A percentile compares a stretch with the other conserved stretches of the same genome.
phyloP scores from a whole-genome alignment of 2,797 vertebrate species.

The Galagoides demidoff region DNA sequence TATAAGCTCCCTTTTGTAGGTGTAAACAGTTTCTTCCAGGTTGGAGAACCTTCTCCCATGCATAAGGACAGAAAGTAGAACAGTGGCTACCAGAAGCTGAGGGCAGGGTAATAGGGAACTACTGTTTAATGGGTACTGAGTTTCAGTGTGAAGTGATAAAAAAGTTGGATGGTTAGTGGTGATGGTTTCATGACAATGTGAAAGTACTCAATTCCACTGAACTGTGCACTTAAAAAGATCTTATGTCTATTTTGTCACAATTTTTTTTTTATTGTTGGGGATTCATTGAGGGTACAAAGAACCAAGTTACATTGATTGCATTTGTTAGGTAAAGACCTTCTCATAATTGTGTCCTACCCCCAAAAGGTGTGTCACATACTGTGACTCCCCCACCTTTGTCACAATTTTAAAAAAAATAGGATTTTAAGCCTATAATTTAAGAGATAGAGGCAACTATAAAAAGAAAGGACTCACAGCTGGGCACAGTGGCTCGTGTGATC shows the following conservation, averaged over 20 bases:
- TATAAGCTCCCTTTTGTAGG: too few species aligned
- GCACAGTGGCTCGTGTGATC: too few species aligned
- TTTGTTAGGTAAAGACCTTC: too few species aligned
- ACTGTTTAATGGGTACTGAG: not conserved
- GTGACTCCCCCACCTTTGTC: not conserved
- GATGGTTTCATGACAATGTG: not conserved
- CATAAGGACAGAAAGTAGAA: not conserved
- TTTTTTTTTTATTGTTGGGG: not conserved
- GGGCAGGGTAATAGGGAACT: not conserved
- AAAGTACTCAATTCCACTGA: not conserved
- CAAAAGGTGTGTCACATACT: too few species aligned
- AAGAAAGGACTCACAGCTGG: not conserved
- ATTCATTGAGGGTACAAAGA: too few species aligned
- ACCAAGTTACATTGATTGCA: too few species aligned
- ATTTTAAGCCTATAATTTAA: not conserved
- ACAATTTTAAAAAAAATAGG: not conserved
- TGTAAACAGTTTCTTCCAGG: too few species aligned
- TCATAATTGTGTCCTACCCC: too few species aligned
- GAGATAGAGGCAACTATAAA: slow-evolving; percentile 5
- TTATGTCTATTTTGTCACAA: not conserved
- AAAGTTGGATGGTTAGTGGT: not conserved
- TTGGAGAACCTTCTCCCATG: too few species aligned
- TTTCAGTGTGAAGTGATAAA: not conserved
- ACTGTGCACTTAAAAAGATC: not conserved
- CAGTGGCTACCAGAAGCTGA: not conserved